Conservation (phyloP, 2,888 invertebrate species). For the Hydrotaea cyrtoneurina region DNA sequence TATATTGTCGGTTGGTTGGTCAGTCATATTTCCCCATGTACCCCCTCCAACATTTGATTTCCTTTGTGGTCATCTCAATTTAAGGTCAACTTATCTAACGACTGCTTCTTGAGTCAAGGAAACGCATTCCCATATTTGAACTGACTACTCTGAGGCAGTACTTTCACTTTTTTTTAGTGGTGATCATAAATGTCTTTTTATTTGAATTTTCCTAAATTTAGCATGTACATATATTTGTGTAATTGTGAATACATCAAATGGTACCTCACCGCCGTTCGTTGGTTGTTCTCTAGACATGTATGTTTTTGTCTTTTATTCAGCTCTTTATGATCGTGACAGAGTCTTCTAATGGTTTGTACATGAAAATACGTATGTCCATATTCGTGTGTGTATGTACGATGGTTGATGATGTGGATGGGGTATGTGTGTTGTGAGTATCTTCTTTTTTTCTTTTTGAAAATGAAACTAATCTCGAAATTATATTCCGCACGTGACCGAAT, state of each 20-base stretch:
- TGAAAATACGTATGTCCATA: constrained; percentile 56
- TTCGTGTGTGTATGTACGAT: constrained; percentile 9
- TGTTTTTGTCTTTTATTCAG: background rate
- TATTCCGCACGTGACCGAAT: constrained; percentile 65
- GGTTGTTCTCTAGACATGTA: background rate
- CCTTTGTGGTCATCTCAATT: constrained; percentile 38
- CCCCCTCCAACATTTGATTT: constrained; percentile 36
- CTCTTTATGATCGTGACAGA: constrained; percentile 22
- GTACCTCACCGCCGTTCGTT: background rate
- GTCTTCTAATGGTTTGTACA: constrained; percentile 57
- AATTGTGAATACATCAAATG: background rate
- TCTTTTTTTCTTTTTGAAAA: constrained; percentile 34
- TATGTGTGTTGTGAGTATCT: constrained; percentile 18
- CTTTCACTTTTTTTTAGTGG: constrained; percentile 9
- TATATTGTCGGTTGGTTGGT: background rate
- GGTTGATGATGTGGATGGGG: background rate
- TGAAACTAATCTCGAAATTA: constrained; percentile 67
- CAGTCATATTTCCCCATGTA: constrained; percentile 8
- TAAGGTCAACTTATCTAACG: constrained; percentile 34
- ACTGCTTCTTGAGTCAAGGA: background rate
- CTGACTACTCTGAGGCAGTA: background rate
- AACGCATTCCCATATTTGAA: background rate
- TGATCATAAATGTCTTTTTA: background rate
- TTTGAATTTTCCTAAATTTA: background rate
- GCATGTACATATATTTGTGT: background rate